These are phyloP conservation scores for Brachionichthys hirsutus DNA, from an alignment of 2,113 vertebrate genomes.

Conservation along the genomic window DNA sequence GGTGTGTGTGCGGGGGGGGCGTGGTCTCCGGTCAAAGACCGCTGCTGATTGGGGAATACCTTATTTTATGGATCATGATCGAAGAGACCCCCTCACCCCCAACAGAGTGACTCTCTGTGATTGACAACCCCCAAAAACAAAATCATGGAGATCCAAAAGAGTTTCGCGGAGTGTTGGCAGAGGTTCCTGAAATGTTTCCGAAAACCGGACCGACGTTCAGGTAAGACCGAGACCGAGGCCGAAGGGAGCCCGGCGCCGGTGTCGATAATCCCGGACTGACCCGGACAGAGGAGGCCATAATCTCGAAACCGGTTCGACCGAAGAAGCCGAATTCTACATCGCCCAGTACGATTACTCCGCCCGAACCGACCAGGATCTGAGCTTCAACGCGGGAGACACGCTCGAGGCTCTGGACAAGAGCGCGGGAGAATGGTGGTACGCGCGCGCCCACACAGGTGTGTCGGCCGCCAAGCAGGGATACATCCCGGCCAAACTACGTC, in stretches of 20 bases:
- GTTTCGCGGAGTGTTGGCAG: slow-evolving; percentile 45
- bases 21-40: background rate
- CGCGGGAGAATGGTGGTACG: slow-evolving; percentile 86
- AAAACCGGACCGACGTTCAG: background rate
- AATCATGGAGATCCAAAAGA: slow-evolving; percentile 47
- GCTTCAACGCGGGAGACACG: slow-evolving; percentile 82
- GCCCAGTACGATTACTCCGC: slow-evolving; percentile 89
- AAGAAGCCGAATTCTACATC: slow-evolving; percentile 32
- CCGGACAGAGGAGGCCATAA: accelerated
- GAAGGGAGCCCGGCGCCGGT: accelerated
- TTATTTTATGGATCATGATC: background rate
- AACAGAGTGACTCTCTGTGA: slow-evolving; percentile 23
- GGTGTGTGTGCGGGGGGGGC: too few species aligned
- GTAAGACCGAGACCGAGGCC: accelerated
- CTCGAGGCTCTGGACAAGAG: slow-evolving; percentile 80
- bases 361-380: slow-evolving; percentile 88
- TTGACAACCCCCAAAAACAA: slow-evolving; percentile 7
- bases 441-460: slow-evolving; percentile 73
- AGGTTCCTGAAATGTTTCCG: slow-evolving; percentile 35
- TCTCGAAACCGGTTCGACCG: accelerated
- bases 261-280: background rate
- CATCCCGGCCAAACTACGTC: slow-evolving; percentile 92
- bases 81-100: background rate
- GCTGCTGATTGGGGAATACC: background rate
- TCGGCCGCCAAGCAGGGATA: slow-evolving; percentile 78